These are phyloP conservation scores for Penelope pileata DNA, from an alignment of 2,113 vertebrate genomes.

Conservation along the genomic window DNA sequence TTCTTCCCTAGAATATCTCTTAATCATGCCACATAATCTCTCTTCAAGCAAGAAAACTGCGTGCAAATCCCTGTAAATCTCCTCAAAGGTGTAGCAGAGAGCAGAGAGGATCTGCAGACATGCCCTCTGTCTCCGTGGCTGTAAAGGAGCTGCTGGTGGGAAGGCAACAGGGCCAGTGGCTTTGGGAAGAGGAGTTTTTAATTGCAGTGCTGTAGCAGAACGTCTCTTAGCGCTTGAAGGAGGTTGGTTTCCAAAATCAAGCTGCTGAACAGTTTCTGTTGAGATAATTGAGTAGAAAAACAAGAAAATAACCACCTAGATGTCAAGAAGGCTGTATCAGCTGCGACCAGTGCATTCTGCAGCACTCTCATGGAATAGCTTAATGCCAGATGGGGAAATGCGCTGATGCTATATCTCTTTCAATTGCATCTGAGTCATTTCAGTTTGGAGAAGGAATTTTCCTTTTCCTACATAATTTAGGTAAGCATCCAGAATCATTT, in stretches of 20 bases:
- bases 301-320: background rate
- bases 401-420: conserved; percentile 3
- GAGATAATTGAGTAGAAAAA: background rate
- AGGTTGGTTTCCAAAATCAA: conserved; percentile 24
- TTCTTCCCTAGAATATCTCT: conserved; percentile 23
- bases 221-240: background rate
- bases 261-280: conserved; percentile 37
- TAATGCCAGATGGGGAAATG: conserved; percentile 8
- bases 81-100: background rate
- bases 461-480: background rate
- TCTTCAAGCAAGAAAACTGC: background rate
- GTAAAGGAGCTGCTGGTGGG: background rate
- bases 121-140: background rate
- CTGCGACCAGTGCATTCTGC: background rate
- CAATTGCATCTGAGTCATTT: conserved; percentile 7
- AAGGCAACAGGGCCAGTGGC: background rate
- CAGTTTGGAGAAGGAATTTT: conserved; percentile 22
- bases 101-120: background rate
- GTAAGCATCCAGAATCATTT: conserved; percentile 12
- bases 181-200: background rate
- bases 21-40: conserved; percentile 43
- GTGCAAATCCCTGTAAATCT: conserved; percentile 48
- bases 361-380: background rate
- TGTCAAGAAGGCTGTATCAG: background rate
- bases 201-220: background rate